Base-by-base conservation (phyloP, 2,113 vertebrate species). In the Aegithalos caudatus region DNA sequence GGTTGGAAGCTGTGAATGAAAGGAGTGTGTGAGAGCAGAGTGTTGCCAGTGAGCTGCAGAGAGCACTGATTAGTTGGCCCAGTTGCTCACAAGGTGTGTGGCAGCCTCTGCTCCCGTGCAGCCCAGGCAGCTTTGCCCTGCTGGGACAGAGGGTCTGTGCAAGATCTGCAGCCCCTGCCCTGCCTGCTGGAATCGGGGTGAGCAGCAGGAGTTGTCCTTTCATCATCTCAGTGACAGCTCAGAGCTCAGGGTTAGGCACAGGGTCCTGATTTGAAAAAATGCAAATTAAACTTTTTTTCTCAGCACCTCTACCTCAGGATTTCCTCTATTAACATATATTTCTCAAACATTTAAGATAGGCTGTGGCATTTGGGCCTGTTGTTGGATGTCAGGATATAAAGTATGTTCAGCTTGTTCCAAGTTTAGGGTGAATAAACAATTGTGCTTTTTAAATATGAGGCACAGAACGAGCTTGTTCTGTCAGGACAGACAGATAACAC, bases 111-210 rank as follows among this genome's bases (percentile, higher is more conserved):
- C 37, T 25, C 27, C 44, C 33, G 33, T 38, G 10, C 58, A 47
- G 31, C 20, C 29, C 16, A 11, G 65, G 50, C 48, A 31, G 29
- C 44, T n/a, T 20, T 56, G 45, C 62, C 50, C 5, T 29, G 42
- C 86, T 44, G 81, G 37, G 64, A 27, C n/a, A 6, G n/a, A 7
- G 31, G 37, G 6, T 62, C 84, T 69, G 56, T 37, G 70, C 42
- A 29, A 16, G 40, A 25, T 2, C 69, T 57, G 42, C 51, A 31
- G 45, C 51, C 54, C 25, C 15, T 60, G 14, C 33, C 18, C 67
- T 47, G 23, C 4, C 19, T 35, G 22, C 47, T 54, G 47, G 21
- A 25, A 37, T 18, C 0, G 2, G 35, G 47, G 6, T 1, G 3
- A 25, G 50, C 54, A 35, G 28, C 53, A 72, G 42, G 42, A 61